These are phyloP conservation scores for Talpa occidentalis DNA, from an alignment of 2,113 vertebrate genomes.

Conservation along the genomic window DNA sequence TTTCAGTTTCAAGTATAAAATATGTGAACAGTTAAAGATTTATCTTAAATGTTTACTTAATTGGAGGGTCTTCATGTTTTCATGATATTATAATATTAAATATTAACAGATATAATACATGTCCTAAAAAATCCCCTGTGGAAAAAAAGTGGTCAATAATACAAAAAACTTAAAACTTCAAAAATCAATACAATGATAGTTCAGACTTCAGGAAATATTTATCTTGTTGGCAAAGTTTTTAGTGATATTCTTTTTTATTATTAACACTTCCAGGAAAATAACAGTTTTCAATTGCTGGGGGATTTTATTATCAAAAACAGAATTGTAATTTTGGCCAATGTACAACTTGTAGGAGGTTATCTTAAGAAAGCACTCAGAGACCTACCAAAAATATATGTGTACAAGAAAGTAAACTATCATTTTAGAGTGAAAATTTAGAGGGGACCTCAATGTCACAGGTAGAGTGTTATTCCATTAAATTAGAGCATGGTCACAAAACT, in stretches of 20 bases:
- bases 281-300: neutral
- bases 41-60: neutral
- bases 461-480: neutral
- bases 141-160: neutral
- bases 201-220: neutral
- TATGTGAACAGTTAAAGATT: neutral
- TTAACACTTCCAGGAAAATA: neutral
- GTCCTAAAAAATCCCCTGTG: neutral
- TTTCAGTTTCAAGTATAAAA: neutral
- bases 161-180: neutral
- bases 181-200: neutral
- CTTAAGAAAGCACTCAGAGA: neutral
- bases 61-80: neutral
- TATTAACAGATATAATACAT: neutral
- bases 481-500: neutral
- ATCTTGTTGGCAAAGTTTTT: neutral
- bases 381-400: neutral
- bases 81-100: neutral
- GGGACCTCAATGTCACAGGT: neutral
- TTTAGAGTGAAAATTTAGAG: slow-evolving; percentile 14
- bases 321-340: neutral
- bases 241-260: neutral
- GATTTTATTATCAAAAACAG: neutral
- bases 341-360: neutral
- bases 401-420: neutral